phyloP scores from a whole-genome alignment of 2,113 vertebrate genomes.

The Ammodytes marinus region DNA sequence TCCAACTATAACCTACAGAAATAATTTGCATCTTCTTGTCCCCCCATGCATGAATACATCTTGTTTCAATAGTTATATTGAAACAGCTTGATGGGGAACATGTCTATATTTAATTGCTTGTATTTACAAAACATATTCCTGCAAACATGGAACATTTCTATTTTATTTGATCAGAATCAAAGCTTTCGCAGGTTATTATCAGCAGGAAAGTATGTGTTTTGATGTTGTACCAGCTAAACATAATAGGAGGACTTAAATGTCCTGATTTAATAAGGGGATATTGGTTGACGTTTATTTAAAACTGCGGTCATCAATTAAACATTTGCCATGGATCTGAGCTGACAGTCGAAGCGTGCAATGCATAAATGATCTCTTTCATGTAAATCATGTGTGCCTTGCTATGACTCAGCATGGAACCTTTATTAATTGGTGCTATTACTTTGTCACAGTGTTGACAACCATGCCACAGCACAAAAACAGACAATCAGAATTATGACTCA shows the following conservation, averaged over 20 bases:
- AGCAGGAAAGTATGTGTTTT: slow-evolving; percentile 8
- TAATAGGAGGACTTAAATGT: background rate
- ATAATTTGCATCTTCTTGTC: background rate
- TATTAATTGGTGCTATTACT: slow-evolving; percentile 24
- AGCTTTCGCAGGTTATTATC: background rate
- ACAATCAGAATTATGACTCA: slow-evolving; percentile 43
- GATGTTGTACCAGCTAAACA: slow-evolving; percentile 5
- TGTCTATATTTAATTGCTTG: slow-evolving; percentile 26
- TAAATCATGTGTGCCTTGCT: slow-evolving; percentile 1
- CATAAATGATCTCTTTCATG: background rate
- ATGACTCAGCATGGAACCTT: slow-evolving; percentile 18
- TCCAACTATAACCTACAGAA: background rate
- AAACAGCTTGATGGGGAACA: slow-evolving; percentile 27
- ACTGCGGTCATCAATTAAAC: background rate
- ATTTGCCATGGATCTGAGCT: slow-evolving; percentile 8
- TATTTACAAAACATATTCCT: slow-evolving; percentile 34
- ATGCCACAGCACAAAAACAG: slow-evolving; percentile 19
- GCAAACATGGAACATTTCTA: slow-evolving; percentile 21
- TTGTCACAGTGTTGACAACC: slow-evolving; percentile 26
- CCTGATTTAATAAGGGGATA: background rate
- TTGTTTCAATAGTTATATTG: slow-evolving; percentile 5
- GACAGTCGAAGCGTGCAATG: background rate
- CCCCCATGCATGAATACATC: background rate
- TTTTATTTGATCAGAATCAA: slow-evolving; percentile 19
- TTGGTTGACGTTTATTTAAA: slow-evolving; percentile 3